Evolutionary conservation across 1,140 invertebrate species (phyloP).

Genomic region (Homarus americanus): DNA sequence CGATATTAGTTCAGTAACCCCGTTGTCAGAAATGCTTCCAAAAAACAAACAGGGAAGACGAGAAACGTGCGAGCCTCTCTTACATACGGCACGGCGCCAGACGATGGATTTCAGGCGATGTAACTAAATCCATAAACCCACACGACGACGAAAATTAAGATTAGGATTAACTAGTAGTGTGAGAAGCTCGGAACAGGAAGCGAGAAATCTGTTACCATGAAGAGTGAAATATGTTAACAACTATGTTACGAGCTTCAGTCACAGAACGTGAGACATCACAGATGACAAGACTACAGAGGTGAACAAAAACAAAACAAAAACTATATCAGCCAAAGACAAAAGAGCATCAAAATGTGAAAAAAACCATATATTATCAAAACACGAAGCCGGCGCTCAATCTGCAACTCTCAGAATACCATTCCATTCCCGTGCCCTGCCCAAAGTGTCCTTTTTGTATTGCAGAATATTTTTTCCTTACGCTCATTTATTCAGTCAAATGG

Average conservation of each 20-base stretch:
- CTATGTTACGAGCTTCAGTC: background rate
- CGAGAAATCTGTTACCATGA: too few relatives aligned
- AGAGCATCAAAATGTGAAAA: background rate
- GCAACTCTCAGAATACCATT: conserved; percentile 53
- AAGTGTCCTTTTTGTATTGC: conserved; percentile 70
- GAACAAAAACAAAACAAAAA: background rate
- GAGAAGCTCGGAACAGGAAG: too few relatives aligned
- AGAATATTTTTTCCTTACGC: conserved; percentile 49
- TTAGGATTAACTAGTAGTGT: too few relatives aligned
- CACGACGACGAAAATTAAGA: too few relatives aligned
- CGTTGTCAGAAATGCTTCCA: background rate
- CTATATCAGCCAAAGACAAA: background rate
- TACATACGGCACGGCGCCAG: background rate
- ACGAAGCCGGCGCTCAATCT: conserved; percentile 45
- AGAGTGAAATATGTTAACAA: too few relatives aligned
- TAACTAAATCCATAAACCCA: too few relatives aligned
- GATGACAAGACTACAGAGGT: background rate
- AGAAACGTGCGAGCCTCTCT: background rate
- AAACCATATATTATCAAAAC: background rate
- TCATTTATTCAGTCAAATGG: conserved; percentile 59
- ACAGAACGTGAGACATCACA: background rate
- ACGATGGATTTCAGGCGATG: background rate
- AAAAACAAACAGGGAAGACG: background rate
- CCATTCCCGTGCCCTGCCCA: conserved; percentile 59
- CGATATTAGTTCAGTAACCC: too few relatives aligned